A percentile compares a stretch with the other conserved stretches of the same genome.
Evolutionary conservation across 2,113 vertebrate genomes (phyloP).

Genomic region (Actenoides hombroni): DNA sequence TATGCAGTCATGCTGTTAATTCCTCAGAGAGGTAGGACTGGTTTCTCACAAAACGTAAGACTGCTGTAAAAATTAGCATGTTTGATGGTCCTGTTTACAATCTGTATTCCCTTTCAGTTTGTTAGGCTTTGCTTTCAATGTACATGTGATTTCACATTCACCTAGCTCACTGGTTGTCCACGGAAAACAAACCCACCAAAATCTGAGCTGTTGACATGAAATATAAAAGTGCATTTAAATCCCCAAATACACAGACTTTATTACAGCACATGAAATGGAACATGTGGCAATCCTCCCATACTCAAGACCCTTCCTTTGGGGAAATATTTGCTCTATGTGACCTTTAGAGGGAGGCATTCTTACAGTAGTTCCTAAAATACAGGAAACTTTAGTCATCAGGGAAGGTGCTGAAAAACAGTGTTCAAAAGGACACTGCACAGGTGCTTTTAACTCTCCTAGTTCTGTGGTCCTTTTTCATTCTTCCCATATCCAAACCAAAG

Average conservation of each 20-base stretch:
- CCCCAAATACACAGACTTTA: not conserved
- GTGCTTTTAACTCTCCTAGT: not conserved
- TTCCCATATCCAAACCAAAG: not conserved
- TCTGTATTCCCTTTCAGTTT: not conserved
- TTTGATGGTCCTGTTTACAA: not conserved
- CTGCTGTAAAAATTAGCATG: not conserved
- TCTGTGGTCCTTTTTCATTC: not conserved
- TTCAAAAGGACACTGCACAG: not conserved
- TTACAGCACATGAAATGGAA: not conserved
- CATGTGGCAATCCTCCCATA: not conserved
- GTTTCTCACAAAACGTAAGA: not conserved
- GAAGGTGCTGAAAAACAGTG: not conserved
- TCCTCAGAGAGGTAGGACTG: not conserved
- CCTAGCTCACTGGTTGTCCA: not conserved
- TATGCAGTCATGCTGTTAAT: not conserved
- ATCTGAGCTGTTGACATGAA: not conserved
- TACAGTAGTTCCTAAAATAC: not conserved
- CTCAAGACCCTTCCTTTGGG: not conserved
- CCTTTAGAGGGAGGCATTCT: not conserved
- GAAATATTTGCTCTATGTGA: not conserved
- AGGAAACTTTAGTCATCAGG: not conserved
- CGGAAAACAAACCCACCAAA: not conserved
- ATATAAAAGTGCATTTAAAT: not conserved
- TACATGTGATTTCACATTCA: not conserved
- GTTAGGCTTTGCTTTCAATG: not conserved